These are phyloP conservation scores for Bombus vancouverensis DNA, from an alignment of 1,140 invertebrate species.

Conservation along the genomic window DNA sequence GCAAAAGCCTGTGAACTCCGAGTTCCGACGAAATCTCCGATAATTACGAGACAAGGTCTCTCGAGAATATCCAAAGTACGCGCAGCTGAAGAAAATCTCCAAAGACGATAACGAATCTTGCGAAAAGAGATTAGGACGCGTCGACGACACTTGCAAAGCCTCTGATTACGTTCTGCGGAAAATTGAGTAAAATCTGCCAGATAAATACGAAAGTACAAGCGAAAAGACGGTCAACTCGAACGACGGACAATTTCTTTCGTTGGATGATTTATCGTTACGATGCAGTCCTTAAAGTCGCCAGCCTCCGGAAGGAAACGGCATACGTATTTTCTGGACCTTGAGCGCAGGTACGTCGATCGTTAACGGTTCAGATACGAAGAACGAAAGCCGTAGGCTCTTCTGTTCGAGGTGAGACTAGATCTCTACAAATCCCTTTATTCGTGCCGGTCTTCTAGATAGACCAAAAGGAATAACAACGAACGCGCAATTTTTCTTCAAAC, in stretches of 20 bases:
- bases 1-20: no score
- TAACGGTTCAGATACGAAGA: constrained; percentile 19
- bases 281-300: background rate
- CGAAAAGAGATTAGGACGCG: background rate
- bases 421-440: background rate
- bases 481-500: no score
- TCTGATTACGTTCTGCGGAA: background rate
- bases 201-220: constrained; percentile 28
- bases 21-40: no score
- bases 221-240: constrained; percentile 18
- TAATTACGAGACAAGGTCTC: background rate
- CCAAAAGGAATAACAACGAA: no score
- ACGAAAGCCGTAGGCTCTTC: background rate
- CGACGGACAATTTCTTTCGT: background rate
- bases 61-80: rapidly evolving
- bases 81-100: rapidly evolving
- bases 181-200: background rate
- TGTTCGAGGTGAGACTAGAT: background rate
- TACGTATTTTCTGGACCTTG: rapidly evolving
- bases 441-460: background rate
- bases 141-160: no score
- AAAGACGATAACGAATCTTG: background rate
- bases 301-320: background rate
- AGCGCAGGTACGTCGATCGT: background rate
- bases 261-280: background rate